Evolutionary conservation across 2,888 invertebrate species (phyloP).

Genomic region (Cephus pygmeus): DNA sequence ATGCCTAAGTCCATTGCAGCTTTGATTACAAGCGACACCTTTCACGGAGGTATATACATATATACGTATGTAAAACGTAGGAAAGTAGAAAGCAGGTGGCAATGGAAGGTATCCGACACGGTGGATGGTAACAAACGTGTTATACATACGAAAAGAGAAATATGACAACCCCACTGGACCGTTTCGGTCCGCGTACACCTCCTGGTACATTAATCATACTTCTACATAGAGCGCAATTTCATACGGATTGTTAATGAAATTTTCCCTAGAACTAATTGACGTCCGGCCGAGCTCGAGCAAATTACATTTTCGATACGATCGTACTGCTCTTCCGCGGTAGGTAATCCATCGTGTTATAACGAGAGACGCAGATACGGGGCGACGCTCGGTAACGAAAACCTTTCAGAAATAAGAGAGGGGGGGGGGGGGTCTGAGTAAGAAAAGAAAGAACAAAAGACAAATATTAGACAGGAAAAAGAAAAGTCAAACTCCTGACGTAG

Average conservation of each 20-base stretch:
- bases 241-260: constrained; percentile 6
- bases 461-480: background rate
- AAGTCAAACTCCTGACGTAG: background rate
- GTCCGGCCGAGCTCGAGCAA: constrained; percentile 25
- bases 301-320: constrained; percentile 26
- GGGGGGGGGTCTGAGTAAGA: background rate
- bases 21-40: background rate
- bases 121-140: background rate
- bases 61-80: background rate
- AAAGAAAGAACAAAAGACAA: background rate
- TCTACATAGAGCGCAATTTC: constrained; percentile 1
- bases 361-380: background rate
- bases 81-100: background rate
- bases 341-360: background rate
- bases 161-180: background rate
- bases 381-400: background rate
- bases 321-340: background rate
- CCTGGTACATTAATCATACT: constrained; percentile 8
- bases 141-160: background rate
- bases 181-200: background rate
- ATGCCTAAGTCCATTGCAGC: background rate
- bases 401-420: background rate
- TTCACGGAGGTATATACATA: background rate
- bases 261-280: constrained; percentile 8
- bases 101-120: background rate